Evolutionary conservation across 2,797 vertebrate species (phyloP).

Genomic region (Iguana delicatissima): DNA sequence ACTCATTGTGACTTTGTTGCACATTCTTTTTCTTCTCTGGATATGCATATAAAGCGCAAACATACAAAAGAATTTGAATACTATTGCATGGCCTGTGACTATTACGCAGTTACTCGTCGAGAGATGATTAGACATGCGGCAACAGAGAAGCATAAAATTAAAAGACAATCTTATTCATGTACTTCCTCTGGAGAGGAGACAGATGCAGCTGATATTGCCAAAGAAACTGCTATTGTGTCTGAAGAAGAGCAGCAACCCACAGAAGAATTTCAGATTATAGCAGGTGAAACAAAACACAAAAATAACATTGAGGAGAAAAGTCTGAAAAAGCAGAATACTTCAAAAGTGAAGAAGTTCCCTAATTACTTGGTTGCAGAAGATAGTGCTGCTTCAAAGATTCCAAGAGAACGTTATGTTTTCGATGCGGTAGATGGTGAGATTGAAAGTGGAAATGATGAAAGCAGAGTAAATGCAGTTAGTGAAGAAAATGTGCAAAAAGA

Average conservation of each 20-base stretch:
- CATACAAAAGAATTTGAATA: constrained; percentile 95
- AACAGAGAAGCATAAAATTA: constrained; percentile 94
- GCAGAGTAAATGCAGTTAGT: constrained; percentile 45
- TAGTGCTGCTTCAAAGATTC: constrained; percentile 27
- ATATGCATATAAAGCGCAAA: constrained; percentile 91
- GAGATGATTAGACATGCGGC: constrained; percentile 94
- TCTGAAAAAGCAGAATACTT: constrained; percentile 12
- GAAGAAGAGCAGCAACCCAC: constrained; percentile 54
- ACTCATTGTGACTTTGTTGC: constrained; percentile 88
- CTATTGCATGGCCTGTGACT: constrained; percentile 95
- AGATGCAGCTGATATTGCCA: constrained; percentile 28
- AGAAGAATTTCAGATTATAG: constrained; percentile 53
- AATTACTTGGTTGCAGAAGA: constrained; percentile 41
- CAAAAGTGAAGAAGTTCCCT: constrained; percentile 29
- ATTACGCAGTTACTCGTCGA: constrained; percentile 92
- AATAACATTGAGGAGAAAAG: constrained; percentile 4
- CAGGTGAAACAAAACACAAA: constrained; percentile 42
- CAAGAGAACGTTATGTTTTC: constrained; percentile 51
- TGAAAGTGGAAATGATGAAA: constrained; percentile 56
- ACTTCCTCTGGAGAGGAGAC: constrained; percentile 58
- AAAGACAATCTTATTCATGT: constrained; percentile 85
- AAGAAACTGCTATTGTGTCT: constrained; percentile 32
- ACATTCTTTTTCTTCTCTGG: constrained; percentile 89
- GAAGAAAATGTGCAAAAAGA: constrained; percentile 52
- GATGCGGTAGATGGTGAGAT: constrained; percentile 51